Conservation (phyloP, 2,113 vertebrate species). For the Motacilla alba region DNA sequence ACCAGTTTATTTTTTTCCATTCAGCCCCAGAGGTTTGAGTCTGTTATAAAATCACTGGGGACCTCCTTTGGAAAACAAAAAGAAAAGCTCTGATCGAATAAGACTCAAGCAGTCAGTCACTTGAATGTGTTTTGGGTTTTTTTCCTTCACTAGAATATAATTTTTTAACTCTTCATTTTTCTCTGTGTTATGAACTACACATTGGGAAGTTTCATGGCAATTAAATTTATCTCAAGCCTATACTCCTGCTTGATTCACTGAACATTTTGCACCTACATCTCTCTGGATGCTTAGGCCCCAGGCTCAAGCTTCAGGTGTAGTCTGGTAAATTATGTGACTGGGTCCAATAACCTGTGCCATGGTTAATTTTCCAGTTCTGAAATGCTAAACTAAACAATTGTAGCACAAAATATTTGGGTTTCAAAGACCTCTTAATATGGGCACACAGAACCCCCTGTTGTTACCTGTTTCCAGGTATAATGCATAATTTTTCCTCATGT, state of each 20-base stretch:
- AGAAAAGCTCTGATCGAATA: background rate
- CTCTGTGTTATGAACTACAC: background rate
- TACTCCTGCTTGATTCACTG: background rate
- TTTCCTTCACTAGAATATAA: background rate
- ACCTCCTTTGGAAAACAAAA: background rate
- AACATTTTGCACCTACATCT: background rate
- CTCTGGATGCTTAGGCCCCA: background rate
- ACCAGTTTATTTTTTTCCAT: background rate
- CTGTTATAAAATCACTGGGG: background rate
- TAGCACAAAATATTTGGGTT: background rate
- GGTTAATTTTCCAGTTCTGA: background rate
- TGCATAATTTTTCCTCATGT: background rate
- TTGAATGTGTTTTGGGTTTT: background rate
- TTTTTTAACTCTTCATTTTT: background rate
- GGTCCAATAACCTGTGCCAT: background rate
- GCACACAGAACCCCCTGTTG: background rate
- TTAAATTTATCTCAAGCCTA: background rate
- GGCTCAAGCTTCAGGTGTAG: background rate
- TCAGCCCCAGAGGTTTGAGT: background rate
- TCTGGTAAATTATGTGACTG: background rate
- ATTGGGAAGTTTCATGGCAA: background rate
- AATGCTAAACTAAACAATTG: background rate
- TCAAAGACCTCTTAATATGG: background rate
- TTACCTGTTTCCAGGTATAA: background rate
- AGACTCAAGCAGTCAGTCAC: background rate